These are phyloP conservation scores for Orthonyx spaldingii DNA, from an alignment of 2,113 vertebrate genomes.

Conservation along the genomic window DNA sequence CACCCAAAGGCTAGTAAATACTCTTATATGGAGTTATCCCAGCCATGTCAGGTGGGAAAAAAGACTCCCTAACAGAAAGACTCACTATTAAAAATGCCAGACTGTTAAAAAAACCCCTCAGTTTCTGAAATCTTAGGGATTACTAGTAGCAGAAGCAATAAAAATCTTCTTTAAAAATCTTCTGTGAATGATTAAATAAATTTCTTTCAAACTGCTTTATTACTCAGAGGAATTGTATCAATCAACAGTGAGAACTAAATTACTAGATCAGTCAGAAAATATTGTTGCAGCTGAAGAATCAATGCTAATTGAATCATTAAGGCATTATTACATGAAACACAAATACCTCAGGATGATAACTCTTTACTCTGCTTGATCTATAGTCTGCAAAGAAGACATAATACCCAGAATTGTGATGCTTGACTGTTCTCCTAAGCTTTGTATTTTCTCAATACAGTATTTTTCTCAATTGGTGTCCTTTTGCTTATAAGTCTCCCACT, in stretches of 20 bases:
- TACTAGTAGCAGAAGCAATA: conserved; percentile 14
- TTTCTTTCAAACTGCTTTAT: conserved; percentile 61
- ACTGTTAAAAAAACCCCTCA: background rate
- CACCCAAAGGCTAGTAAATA: background rate
- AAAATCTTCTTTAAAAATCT: conserved; percentile 52
- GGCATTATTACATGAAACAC: conserved; percentile 56
- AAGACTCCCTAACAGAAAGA: background rate
- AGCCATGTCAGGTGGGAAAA: background rate
- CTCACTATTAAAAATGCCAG: background rate
- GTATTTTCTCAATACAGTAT: background rate
- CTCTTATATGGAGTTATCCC: background rate
- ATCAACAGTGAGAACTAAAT: conserved; percentile 66
- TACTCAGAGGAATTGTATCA: conserved; percentile 69
- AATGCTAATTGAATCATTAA: conserved; percentile 75
- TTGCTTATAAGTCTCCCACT: background rate
- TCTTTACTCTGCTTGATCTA: conserved; percentile 14
- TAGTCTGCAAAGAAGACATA: background rate
- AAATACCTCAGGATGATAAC: conserved; percentile 43
- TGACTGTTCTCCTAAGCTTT: background rate
- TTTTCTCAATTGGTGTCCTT: background rate
- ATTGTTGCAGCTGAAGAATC: conserved; percentile 70
- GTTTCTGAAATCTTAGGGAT: conserved; percentile 10
- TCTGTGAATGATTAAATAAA: conserved; percentile 57
- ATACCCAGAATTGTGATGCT: background rate
- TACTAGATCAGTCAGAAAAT: conserved; percentile 71